A percentile compares a stretch with the other conserved stretches of the same genome.
Conservation (phyloP, 2,113 vertebrate genomes). For the Bos indicus region DNA sequence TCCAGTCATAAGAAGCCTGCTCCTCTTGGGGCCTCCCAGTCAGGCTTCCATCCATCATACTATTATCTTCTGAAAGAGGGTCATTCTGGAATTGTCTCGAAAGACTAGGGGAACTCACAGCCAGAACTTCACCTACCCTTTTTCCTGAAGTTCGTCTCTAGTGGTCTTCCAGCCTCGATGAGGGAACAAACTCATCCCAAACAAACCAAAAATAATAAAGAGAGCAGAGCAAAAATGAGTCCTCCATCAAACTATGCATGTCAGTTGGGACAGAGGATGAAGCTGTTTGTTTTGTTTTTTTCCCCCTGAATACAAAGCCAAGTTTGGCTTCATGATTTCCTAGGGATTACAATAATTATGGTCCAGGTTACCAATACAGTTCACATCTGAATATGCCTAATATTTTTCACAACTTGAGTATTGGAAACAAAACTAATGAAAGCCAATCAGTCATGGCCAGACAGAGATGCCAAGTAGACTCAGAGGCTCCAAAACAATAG, state of each 20-base stretch:
- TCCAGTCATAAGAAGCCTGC: not conserved
- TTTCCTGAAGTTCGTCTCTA: constrained; percentile 47
- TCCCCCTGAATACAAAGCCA: not conserved
- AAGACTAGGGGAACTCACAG: not conserved
- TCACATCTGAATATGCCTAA: not conserved
- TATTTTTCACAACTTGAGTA: not conserved
- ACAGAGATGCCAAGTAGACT: not conserved
- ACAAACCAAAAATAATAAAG: constrained; percentile 30
- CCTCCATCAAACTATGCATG: not conserved
- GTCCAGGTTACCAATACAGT: not conserved
- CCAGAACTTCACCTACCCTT: not conserved
- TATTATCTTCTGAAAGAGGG: not conserved
- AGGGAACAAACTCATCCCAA: constrained; percentile 53
- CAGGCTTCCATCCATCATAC: not conserved
- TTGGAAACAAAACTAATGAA: not conserved
- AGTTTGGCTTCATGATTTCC: constrained; percentile 4
- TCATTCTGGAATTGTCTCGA: not conserved
- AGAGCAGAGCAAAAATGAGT: constrained; percentile 52
- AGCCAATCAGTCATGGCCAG: not conserved
- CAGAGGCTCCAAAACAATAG: not conserved
- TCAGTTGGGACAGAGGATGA: constrained; percentile 23
- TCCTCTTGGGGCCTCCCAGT: not conserved
- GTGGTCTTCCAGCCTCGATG: constrained; percentile 24
- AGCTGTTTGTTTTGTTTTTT: not conserved
- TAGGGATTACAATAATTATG: not conserved